Percentiles rank a stretch among this genome's conserved stretches.
These are phyloP conservation scores for Lucinisca nassula DNA, from an alignment of 2,888 invertebrate species.

Conservation along the genomic window DNA sequence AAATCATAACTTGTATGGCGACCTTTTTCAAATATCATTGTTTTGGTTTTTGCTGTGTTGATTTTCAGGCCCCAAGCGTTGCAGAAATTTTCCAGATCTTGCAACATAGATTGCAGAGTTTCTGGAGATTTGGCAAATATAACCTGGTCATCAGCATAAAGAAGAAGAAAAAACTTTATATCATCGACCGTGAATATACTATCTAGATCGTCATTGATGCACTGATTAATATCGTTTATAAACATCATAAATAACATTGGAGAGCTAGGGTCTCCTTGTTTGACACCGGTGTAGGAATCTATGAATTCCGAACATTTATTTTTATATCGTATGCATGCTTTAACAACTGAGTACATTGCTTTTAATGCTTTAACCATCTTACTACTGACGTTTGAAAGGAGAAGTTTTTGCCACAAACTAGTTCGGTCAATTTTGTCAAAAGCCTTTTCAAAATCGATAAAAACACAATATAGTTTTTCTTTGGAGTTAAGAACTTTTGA, in stretches of 20 bases:
- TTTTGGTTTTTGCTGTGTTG: not conserved
- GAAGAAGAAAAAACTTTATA: not conserved
- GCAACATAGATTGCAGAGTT: too few species aligned
- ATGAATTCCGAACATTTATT: not conserved
- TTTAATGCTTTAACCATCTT: not conserved
- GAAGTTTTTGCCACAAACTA: not conserved
- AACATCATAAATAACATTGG: slow-evolving; percentile 6
- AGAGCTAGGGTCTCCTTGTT: not conserved
- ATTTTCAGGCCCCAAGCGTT: not conserved
- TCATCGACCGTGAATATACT: not conserved
- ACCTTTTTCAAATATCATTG: too few species aligned
- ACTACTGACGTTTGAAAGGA: too few species aligned
- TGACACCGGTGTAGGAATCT: not conserved
- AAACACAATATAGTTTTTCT: not conserved
- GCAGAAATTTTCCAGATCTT: not conserved
- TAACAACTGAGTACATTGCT: not conserved
- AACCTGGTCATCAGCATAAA: not conserved
- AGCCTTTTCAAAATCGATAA: too few species aligned
- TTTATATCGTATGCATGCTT: not conserved
- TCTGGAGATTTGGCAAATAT: not conserved
- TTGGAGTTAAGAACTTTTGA: not conserved
- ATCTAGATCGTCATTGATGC: too few species aligned
- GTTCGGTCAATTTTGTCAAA: not conserved
- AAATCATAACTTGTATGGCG: not conserved
- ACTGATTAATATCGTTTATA: not conserved